These are phyloP conservation scores for Grantiella picta DNA, from an alignment of 2,113 vertebrate genomes.

Conservation along the genomic window DNA sequence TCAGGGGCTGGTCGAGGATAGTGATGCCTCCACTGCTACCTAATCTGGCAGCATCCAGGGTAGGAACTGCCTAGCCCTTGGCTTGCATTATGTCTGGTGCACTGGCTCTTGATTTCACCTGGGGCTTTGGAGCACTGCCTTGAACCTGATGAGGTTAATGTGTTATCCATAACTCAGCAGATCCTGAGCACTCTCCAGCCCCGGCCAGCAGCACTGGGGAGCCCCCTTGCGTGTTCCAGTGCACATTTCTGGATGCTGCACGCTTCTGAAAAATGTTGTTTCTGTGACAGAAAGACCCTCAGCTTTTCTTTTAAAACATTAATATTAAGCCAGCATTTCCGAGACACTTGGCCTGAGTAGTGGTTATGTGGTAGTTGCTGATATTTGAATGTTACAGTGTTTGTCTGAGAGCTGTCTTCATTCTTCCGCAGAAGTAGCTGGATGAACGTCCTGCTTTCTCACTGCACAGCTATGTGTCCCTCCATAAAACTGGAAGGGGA, in stretches of 20 bases:
- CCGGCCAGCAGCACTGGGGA: neutral
- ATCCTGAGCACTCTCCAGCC: neutral
- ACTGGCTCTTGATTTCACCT: neutral
- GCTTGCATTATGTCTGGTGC: neutral
- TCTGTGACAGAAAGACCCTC: neutral
- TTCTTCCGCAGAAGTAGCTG: conserved; percentile 14
- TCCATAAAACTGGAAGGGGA: neutral
- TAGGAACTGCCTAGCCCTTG: neutral
- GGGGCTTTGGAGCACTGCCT: neutral
- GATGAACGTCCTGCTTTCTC: conserved; percentile 40
- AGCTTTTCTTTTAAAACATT: neutral
- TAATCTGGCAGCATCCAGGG: neutral
- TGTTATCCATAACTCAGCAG: neutral
- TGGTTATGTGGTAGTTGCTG: neutral
- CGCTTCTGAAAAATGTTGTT: neutral
- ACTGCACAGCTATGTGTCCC: conserved; percentile 44
- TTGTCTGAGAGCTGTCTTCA: conserved; percentile 45
- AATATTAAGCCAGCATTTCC: neutral
- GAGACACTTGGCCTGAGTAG: neutral
- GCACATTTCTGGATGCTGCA: neutral
- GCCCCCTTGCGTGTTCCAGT: neutral
- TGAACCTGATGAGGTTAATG: neutral
- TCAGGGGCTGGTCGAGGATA: neutral
- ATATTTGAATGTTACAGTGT: conserved; percentile 47
- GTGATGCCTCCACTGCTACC: neutral